phyloP scores from a whole-genome alignment of 2,797 vertebrate genomes.

The Silurus aristotelis region DNA sequence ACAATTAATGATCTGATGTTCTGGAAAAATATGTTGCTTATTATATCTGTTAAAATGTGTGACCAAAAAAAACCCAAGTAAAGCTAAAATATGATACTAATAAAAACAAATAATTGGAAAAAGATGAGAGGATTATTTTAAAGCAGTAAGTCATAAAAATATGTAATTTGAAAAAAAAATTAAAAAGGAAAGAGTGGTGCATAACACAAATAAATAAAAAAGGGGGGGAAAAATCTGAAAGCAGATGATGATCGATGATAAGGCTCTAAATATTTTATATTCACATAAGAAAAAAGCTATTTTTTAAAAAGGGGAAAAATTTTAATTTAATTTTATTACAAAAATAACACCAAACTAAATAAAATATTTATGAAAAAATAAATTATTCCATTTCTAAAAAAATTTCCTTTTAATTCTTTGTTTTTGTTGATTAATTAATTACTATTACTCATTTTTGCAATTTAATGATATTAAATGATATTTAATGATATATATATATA shows the following conservation, averaged over 20 bases:
- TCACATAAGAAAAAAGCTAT: neutral
- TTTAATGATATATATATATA: too few species aligned
- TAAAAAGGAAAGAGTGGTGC: neutral
- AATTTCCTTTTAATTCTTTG: too few species aligned
- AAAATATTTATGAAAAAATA: too few species aligned
- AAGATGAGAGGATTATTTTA: neutral
- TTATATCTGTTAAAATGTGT: too few species aligned
- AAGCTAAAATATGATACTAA: neutral
- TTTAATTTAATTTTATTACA: too few species aligned
- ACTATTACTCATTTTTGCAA: neutral
- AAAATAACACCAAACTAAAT: too few species aligned
- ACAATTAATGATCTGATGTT: neutral
- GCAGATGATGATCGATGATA: neutral
- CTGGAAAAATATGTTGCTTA: neutral
- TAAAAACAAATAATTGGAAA: neutral
- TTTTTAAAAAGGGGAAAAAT: too few species aligned
- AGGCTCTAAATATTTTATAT: neutral
- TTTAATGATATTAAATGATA: too few species aligned
- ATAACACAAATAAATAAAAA: neutral
- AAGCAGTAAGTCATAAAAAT: neutral
- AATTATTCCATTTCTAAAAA: too few species aligned
- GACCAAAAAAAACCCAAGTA: neutral
- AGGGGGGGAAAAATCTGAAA: neutral
- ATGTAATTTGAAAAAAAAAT: neutral
- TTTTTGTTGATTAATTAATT: too few species aligned